These are phyloP conservation scores for Lycocorax pyrrhopterus DNA, from an alignment of 2,113 vertebrate species.

Conservation along the genomic window DNA sequence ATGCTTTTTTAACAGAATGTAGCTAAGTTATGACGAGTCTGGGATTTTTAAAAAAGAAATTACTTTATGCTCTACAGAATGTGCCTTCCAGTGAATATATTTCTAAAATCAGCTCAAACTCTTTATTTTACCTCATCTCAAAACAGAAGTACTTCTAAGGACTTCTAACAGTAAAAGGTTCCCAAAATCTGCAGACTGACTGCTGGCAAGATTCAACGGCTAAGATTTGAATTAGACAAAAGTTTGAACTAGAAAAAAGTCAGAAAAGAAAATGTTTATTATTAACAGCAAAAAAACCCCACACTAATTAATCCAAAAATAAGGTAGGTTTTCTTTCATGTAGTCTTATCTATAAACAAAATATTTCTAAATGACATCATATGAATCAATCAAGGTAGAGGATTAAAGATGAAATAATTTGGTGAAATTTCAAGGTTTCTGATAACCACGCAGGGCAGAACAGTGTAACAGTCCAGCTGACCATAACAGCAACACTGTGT, in stretches of 20 bases:
- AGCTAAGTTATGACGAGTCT: not conserved
- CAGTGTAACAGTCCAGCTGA: not conserved
- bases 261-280: not conserved
- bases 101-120: not conserved
- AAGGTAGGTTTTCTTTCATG: not conserved
- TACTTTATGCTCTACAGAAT: not conserved
- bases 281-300: not conserved
- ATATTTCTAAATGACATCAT: not conserved
- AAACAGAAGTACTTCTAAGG: not conserved
- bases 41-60: not conserved
- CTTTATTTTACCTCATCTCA: not conserved
- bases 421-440: not conserved
- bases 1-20: not conserved
- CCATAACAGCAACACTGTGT: not conserved
- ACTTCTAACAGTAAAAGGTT: not conserved
- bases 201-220: not conserved
- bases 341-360: not conserved
- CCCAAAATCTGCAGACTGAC: not conserved
- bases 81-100: not conserved
- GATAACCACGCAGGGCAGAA: not conserved
- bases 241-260: not conserved
- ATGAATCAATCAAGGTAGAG: not conserved
- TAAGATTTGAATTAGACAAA: not conserved
- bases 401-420: not conserved
- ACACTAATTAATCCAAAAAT: not conserved